Evolutionary conservation across 2,797 vertebrate species (phyloP), one percentile per base, ranked within the genome.

Genomic region (Myripristis jacobus): DNA sequence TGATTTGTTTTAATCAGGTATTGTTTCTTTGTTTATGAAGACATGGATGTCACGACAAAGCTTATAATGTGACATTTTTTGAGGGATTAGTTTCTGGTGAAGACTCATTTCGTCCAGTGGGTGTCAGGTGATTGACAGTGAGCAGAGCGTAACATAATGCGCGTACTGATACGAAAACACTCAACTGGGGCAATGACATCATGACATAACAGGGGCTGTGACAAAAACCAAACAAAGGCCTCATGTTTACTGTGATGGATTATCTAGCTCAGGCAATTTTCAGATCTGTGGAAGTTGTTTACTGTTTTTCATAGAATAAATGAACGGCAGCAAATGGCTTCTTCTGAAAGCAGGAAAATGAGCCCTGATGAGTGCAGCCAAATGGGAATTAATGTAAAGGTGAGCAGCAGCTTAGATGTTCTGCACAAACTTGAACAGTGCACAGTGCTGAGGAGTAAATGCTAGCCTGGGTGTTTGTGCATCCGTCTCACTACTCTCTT

Each of bases 371-470:
- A n/a, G n/a, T n/a, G n/a, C n/a, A n/a, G n/a, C n/a, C n/a, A n/a
- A n/a, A n/a, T n/a, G n/a, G n/a, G n/a, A n/a, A n/a, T n/a, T n/a
- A n/a, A n/a, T n/a, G n/a, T n/a, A n/a, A n/a, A n/a, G n/a, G n/a
- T n/a, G n/a, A n/a, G n/a, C n/a, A n/a, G n/a, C n/a, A n/a, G n/a
- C n/a, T n/a, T n/a, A n/a, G n/a, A n/a, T n/a, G n/a, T n/a, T n/a
- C n/a, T 67, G 48, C 60, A 4, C 64, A 75, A 72, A 48, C 77
- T 43, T 71, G 54, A 80, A 75, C 82, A 61, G 64, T 56, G 34
- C 48, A 34, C 55, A 48, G 66, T 10, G 19, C 68, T 2, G 15
- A 62, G 75, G n/a, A 66, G 81, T 82, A 80, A 82, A 81, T 73
- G 81, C 66, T 29, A 54, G 27, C 8, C 15, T 31, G 16, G 16